Evolutionary conservation across 2,797 vertebrate species (phyloP).

Genomic region (Caiman crocodilus): DNA sequence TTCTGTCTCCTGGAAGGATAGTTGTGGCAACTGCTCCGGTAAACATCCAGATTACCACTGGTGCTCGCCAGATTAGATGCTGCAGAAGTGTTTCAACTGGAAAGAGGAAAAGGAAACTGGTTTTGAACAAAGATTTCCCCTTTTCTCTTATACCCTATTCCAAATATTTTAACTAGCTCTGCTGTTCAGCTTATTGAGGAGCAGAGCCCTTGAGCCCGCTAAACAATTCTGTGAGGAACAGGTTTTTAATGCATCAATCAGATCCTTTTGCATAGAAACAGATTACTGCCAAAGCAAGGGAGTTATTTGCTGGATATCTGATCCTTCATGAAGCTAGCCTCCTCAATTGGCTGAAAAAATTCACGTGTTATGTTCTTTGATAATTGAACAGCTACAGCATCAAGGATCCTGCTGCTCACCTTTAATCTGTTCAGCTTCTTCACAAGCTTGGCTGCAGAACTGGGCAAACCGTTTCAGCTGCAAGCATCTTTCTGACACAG

Average conservation of each 20-base stretch:
- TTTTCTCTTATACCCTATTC: no score
- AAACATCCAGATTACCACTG: background rate
- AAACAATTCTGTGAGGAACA: no score
- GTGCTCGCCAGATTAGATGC: background rate
- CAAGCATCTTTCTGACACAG: background rate
- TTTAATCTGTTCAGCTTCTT: background rate
- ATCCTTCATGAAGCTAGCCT: background rate
- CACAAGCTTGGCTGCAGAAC: background rate
- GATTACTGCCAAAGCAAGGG: background rate
- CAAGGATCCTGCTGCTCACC: background rate
- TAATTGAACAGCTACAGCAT: background rate
- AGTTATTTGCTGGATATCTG: background rate
- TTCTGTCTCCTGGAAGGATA: no score
- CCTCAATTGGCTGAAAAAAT: accelerated
- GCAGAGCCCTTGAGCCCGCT: background rate
- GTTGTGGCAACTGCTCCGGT: no score
- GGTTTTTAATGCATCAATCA: background rate
- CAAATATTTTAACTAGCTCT: background rate
- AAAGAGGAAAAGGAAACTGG: background rate
- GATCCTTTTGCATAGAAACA: background rate
- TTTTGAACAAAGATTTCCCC: background rate
- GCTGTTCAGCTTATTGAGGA: background rate
- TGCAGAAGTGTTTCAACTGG: background rate
- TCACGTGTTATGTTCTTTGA: background rate
- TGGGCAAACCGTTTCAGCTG: background rate